Conservation (phyloP, 2,888 invertebrate genomes). For the Hecatera dysodea region DNA sequence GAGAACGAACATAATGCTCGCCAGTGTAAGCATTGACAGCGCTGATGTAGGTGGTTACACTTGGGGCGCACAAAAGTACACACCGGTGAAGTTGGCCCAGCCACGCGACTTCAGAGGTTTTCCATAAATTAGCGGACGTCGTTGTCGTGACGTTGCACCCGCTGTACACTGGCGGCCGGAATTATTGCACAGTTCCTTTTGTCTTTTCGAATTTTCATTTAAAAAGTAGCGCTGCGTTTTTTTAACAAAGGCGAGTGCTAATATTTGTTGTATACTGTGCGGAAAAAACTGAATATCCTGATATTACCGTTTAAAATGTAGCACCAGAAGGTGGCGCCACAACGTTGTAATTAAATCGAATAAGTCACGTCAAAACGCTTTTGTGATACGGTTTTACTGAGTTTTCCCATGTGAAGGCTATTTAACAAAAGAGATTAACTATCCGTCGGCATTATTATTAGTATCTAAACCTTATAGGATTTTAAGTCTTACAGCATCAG, state of each 20-base stretch:
- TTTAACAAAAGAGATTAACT: background rate
- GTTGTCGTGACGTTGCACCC: slow-evolving; percentile 77
- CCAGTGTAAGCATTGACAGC: slow-evolving; percentile 58
- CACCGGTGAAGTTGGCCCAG: slow-evolving; percentile 62
- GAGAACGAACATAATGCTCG: slow-evolving; percentile 27
- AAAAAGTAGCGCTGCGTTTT: background rate
- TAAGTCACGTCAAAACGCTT: background rate
- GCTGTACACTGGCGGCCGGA: slow-evolving; percentile 71
- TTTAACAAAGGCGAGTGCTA: background rate
- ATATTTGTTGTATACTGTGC: background rate
- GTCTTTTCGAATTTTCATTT: slow-evolving; percentile 13
- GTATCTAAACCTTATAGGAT: background rate
- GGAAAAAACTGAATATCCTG: background rate
- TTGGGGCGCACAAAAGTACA: slow-evolving; percentile 61
- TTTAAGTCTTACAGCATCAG: background rate
- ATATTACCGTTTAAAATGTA: background rate
- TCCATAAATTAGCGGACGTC: slow-evolving; percentile 87
- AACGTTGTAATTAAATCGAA: background rate
- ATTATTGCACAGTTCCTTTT: slow-evolving; percentile 37
- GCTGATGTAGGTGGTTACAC: slow-evolving; percentile 60
- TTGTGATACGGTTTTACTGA: background rate
- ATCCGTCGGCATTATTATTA: background rate
- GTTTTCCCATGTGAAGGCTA: background rate
- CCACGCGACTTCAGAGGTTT: slow-evolving; percentile 76
- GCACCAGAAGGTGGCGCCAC: background rate